phyloP scores from a whole-genome alignment of 1,140 invertebrate species.

The Brachionus sp. region DNA sequence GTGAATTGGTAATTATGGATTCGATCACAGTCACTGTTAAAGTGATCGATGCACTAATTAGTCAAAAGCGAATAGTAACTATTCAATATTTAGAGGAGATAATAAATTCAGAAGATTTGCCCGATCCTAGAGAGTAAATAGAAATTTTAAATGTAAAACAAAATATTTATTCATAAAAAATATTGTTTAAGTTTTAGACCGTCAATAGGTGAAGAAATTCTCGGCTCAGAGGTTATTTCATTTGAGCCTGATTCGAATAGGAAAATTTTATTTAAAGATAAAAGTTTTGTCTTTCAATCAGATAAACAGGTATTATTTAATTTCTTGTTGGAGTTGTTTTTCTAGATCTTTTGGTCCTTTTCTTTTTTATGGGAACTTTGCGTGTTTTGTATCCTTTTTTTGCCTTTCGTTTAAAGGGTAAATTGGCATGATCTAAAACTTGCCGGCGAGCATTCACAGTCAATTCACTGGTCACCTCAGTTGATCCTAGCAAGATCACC shows the following conservation, averaged over 20 bases:
- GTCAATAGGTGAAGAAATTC: constrained; percentile 62
- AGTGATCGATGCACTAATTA: constrained; percentile 67
- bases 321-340: not conserved
- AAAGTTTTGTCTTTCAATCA: constrained; percentile 66
- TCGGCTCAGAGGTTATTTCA: constrained; percentile 62
- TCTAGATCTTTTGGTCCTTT: not conserved
- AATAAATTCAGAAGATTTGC: constrained; percentile 58
- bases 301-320: constrained; percentile 63
- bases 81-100: constrained; percentile 65
- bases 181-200: constrained; percentile 57
- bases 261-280: constrained; percentile 63
- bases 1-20: constrained; percentile 67
- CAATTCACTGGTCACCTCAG: not conserved
- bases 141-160: not conserved
- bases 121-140: constrained; percentile 58
- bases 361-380: not conserved
- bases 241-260: constrained; percentile 62
- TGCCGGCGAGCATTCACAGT: not conserved
- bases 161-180: not conserved
- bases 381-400: not conserved
- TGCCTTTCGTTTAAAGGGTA: not conserved
- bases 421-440: not conserved
- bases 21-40: constrained; percentile 68
- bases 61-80: constrained; percentile 66
- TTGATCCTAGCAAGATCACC: not conserved